phyloP scores from a whole-genome alignment of 1,140 invertebrate genomes.

The Ceratina japonica region DNA sequence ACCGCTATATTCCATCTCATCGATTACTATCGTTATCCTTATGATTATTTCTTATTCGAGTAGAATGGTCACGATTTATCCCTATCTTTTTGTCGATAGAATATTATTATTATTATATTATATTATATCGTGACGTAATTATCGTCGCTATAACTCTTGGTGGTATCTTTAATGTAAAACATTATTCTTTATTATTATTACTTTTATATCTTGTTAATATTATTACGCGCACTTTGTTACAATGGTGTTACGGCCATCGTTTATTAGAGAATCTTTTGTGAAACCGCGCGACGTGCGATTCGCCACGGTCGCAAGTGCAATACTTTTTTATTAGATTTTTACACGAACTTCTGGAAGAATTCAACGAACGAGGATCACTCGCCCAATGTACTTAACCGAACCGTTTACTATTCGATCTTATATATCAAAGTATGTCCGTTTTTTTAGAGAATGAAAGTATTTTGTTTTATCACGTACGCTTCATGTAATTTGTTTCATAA shows the following conservation, averaged over 20 bases:
- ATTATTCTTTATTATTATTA: slow-evolving; percentile 61
- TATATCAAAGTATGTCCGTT: neutral
- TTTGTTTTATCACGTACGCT: neutral
- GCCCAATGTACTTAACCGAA: slow-evolving; percentile 42
- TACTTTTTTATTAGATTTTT: slow-evolving; percentile 41
- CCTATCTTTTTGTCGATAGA: slow-evolving; percentile 50
- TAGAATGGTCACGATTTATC: slow-evolving; percentile 45
- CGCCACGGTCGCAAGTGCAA: slow-evolving; percentile 14
- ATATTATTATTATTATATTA: slow-evolving; percentile 34
- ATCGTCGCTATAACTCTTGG: slow-evolving; percentile 43
- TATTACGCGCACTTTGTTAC: slow-evolving; percentile 48
- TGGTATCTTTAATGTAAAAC: slow-evolving; percentile 44
- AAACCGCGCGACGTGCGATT: slow-evolving; percentile 29
- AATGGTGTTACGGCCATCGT: slow-evolving; percentile 42
- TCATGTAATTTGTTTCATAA: neutral
- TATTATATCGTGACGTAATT: slow-evolving; percentile 27
- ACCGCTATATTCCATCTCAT: slow-evolving; percentile 46
- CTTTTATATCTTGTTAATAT: slow-evolving; percentile 57
- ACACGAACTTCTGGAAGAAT: slow-evolving; percentile 25
- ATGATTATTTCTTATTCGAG: slow-evolving; percentile 52
- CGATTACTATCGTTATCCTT: slow-evolving; percentile 52
- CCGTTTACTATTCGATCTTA: neutral
- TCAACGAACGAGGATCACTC: slow-evolving; percentile 39
- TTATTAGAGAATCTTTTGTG: slow-evolving; percentile 29
- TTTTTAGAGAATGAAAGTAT: neutral